Evolutionary conservation across 2,113 vertebrate genomes (phyloP), one percentile per base, ranked within the genome.

Genomic region (Pagrus major): DNA sequence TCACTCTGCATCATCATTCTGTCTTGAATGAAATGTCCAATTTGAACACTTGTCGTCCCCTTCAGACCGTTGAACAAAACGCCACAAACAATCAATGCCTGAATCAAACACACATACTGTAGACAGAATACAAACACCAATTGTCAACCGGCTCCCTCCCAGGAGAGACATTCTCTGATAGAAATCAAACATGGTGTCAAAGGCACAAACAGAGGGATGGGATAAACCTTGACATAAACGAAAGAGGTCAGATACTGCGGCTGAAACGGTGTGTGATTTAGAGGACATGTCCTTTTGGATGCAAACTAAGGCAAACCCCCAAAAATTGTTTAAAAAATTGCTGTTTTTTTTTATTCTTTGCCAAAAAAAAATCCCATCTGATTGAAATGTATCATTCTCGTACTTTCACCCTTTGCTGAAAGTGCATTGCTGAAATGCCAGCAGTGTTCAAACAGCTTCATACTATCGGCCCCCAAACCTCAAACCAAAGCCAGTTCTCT

Each of bases 1-100:
- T 88, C 88, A 31, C 58, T 65, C 76, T 25, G 71, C 71, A 47
- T 80, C 78, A 70, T 81, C 37, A 10, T 78, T 88, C 72, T 27
- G 29, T 49, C 82, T 83, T 83, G 76, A 86, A 82, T 83, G 74
- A 91, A 89, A 89, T 79, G 90, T 87, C 42, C 86, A 90, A 80
- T 92, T 82, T 84, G 80, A 88, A 61, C 78, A 66, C 80, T 81
- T 81, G 52, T 83, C 61, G 29, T 73, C 78, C 74, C 64, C 65
- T 78, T 86, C 27, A 41, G 81, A 86, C 51, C 0, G 10, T 27
- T 69, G 76, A 85, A 76, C 76, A 80, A 61, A 90, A 78, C 46
- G 37, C 54, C 68, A 71, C 74, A 81, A 71, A 80, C 82, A 84
- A 86, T 87, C 86, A 74, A 89, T 85, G 79, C 44, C 44, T 33